Evolutionary conservation across 2,113 vertebrate genomes (phyloP).

Genomic region (Rhabdomys dilectus): DNA sequence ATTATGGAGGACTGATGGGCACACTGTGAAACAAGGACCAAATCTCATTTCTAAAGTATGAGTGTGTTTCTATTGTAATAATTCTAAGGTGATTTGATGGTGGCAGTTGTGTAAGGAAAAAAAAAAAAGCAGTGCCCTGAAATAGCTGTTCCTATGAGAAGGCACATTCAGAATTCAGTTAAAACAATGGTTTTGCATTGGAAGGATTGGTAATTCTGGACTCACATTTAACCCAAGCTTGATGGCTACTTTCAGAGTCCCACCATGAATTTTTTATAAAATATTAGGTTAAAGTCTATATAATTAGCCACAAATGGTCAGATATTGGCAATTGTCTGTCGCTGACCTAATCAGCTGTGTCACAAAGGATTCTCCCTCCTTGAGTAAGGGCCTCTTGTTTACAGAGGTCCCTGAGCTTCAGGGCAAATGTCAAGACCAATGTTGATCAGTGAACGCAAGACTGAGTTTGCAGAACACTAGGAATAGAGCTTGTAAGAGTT

Average conservation of each 20-base stretch:
- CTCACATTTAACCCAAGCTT: not conserved
- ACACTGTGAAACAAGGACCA: not conserved
- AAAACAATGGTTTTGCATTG: not conserved
- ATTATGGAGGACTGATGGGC: not conserved
- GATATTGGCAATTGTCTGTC: not conserved
- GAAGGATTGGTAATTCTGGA: not conserved
- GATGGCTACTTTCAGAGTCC: not conserved
- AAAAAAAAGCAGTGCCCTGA: not conserved
- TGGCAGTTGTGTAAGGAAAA: not conserved
- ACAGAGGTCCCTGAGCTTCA: not conserved
- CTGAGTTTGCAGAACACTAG: not conserved
- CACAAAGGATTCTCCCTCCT: not conserved
- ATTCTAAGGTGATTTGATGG: not conserved
- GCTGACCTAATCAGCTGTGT: not conserved
- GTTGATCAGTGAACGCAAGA: not conserved
- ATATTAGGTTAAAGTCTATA: not conserved
- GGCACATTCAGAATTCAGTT: not conserved
- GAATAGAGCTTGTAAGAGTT: not conserved
- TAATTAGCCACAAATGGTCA: not conserved
- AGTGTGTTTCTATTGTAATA: not conserved
- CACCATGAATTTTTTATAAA: not conserved
- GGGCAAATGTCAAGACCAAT: not conserved
- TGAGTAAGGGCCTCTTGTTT: not conserved
- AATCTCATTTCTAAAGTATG: not conserved
- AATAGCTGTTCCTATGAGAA: not conserved